Evolutionary conservation across 2,888 invertebrate species (phyloP).

Genomic region (Hypomecis punctinalis): DNA sequence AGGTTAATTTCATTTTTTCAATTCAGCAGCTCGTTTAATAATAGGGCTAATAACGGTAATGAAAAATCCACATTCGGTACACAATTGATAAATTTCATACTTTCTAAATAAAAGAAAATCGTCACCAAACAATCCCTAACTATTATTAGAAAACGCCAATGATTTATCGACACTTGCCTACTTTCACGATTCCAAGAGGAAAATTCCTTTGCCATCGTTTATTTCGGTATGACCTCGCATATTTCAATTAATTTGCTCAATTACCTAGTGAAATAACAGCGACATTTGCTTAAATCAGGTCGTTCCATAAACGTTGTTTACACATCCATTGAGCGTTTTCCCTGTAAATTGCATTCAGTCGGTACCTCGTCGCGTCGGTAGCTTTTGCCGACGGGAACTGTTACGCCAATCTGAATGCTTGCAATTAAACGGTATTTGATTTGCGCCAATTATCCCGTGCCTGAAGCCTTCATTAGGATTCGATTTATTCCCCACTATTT

Average conservation of each 20-base stretch:
- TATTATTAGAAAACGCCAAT: no score
- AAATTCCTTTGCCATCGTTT: background rate
- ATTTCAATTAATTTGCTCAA: background rate
- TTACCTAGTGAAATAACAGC: background rate
- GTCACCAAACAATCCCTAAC: no score
- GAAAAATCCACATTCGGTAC: no score
- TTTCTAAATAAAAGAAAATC: no score
- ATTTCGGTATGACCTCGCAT: background rate
- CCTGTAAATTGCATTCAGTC: constrained; percentile 53
- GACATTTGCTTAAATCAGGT: constrained; percentile 38
- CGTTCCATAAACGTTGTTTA: constrained; percentile 31
- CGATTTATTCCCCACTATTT: constrained; percentile 4
- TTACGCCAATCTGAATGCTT: constrained; percentile 45
- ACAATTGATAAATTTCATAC: no score
- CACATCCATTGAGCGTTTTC: constrained; percentile 52
- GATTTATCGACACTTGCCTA: no score
- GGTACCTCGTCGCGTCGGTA: constrained; percentile 26
- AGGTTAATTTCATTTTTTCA: no score
- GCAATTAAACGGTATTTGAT: constrained; percentile 46
- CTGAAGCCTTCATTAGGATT: constrained; percentile 3
- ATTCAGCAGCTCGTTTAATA: no score
- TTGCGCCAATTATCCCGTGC: constrained; percentile 35
- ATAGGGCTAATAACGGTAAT: no score
- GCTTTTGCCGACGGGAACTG: constrained; percentile 35
- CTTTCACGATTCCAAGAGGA: background rate